Percentiles rank a stretch among this genome's conserved stretches.
phyloP scores from a whole-genome alignment of 2,797 vertebrate species.

The Phrynocephalus vlangalii region DNA sequence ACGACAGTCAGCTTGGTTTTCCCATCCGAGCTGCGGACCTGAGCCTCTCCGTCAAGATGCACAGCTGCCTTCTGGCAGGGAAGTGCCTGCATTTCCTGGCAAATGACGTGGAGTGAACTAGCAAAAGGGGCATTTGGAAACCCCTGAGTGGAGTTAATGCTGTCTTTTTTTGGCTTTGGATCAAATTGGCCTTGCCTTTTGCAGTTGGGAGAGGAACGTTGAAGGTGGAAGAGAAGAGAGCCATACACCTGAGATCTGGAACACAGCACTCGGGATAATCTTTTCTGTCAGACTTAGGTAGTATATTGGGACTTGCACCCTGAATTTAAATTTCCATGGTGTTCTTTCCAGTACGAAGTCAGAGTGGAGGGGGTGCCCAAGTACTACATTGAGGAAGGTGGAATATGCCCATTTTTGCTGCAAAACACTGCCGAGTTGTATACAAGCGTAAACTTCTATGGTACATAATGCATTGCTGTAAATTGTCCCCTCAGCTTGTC shows the following conservation, averaged over 20 bases:
- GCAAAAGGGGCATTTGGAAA: conserved; percentile 1
- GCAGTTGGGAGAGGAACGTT: no score
- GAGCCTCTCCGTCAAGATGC: not conserved
- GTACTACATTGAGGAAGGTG: not conserved
- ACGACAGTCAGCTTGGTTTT: no score
- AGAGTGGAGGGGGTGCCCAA: not conserved
- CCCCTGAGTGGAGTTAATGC: not conserved
- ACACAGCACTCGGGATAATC: not conserved
- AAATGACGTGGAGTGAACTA: not conserved
- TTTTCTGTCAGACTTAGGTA: not conserved
- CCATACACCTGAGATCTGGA: no score
- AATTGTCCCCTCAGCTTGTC: not conserved
- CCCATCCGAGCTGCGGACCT: not conserved
- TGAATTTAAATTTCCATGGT: not conserved
- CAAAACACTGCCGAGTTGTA: not conserved
- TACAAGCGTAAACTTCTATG: not conserved
- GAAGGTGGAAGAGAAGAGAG: no score
- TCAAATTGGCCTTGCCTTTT: no score
- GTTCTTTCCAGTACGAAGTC: not conserved
- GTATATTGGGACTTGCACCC: not conserved
- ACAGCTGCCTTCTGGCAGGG: not conserved
- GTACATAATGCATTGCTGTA: not conserved
- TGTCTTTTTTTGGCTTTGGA: not conserved
- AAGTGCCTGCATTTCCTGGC: not conserved
- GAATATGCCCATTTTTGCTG: not conserved